A percentile compares a stretch with the other conserved stretches of the same genome.
phyloP scores from a whole-genome alignment of 2,797 vertebrate genomes.

The Florisuga fusca region DNA sequence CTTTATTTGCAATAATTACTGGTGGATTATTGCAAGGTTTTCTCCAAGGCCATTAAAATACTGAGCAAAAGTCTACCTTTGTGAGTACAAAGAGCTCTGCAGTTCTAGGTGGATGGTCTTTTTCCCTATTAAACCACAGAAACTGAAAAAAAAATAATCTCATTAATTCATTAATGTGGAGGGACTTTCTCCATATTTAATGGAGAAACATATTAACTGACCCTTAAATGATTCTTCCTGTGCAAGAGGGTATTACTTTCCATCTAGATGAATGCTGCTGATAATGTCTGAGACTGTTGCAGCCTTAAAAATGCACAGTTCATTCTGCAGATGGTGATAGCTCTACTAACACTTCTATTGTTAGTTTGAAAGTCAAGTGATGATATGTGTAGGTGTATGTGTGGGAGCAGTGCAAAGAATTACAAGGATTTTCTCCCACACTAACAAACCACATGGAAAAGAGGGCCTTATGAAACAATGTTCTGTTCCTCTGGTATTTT shows the following conservation, averaged over 20 bases:
- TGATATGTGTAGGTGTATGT: conserved; percentile 81
- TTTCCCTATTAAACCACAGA: neutral
- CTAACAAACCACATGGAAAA: conserved; percentile 75
- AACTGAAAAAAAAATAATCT: neutral
- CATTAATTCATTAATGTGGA: neutral
- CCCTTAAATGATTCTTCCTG: neutral
- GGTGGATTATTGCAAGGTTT: neutral
- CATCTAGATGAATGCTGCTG: conserved; percentile 44
- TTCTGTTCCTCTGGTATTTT: conserved; percentile 75
- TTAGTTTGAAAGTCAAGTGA: conserved; percentile 83
- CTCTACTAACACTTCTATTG: conserved; percentile 81
- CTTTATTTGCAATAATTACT: neutral
- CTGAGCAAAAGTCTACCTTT: neutral
- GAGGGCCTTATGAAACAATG: conserved; percentile 74
- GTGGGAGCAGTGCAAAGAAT: conserved; percentile 83
- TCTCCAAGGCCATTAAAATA: neutral
- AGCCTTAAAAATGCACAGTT: conserved; percentile 74
- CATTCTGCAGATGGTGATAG: conserved; percentile 81
- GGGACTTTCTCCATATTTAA: neutral
- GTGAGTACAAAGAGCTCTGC: neutral
- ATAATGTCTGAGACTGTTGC: conserved; percentile 58
- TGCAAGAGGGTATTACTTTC: neutral
- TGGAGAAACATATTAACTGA: neutral
- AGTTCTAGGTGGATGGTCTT: neutral
- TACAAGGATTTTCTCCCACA: conserved; percentile 82